A percentile compares a stretch with the other conserved stretches of the same genome.
phyloP scores from a whole-genome alignment of 2,888 invertebrate genomes.

The Trichogramma dendrolimi region DNA sequence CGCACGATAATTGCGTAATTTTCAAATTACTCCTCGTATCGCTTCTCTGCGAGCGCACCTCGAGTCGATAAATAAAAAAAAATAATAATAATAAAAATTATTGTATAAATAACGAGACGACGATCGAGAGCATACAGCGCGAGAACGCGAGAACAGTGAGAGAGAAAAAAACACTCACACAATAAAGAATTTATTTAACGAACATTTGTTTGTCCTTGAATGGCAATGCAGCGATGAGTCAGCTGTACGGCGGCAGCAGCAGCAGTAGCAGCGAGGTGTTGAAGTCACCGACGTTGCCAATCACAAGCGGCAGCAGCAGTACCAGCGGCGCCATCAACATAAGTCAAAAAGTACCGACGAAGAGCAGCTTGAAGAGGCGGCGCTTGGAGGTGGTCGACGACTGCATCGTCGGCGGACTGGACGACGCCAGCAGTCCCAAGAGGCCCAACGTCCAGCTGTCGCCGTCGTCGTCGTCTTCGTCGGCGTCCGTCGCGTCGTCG shows the following conservation, averaged over 20 bases:
- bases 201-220: not conserved
- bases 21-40: no score
- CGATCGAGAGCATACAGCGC: no score
- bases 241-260: conserved; percentile 36
- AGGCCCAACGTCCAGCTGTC: conserved; percentile 53
- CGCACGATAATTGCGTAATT: no score
- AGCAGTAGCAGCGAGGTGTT: conserved; percentile 33
- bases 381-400: conserved; percentile 51
- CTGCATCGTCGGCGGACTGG: conserved; percentile 21
- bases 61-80: no score
- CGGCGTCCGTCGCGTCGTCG: not conserved
- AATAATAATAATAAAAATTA: no score
- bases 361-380: conserved; percentile 66
- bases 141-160: no score
- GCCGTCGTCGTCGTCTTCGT: conserved; percentile 21
- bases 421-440: conserved; percentile 32
- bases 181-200: not conserved
- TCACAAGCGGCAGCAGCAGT: not conserved
- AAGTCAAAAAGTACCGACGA: conserved; percentile 41
- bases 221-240: conserved; percentile 36
- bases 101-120: no score
- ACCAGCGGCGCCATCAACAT: no score
- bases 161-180: no score
- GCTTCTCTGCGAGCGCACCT: no score
- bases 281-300: conserved; percentile 37